Evolutionary conservation across 2,888 invertebrate species (phyloP), one percentile per base, ranked within the genome.

Genomic region (Nomada lathburiana): DNA sequence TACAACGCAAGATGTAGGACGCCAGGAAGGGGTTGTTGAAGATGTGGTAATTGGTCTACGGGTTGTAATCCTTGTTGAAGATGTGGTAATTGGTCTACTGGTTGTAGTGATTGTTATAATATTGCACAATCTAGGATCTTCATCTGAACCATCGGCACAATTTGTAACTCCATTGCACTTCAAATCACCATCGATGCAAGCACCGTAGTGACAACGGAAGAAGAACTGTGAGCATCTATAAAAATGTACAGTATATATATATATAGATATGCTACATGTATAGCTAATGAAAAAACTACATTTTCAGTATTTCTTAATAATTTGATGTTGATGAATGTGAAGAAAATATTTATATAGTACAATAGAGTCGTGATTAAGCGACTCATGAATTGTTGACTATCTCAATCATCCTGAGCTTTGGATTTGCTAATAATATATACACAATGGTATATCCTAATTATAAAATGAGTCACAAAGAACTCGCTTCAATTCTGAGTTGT

Each of bases 81-180:
- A 2, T 18, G 18, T 20, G 16, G 29, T 13, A 52, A 68, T 42
- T 36, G 73, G 55, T 36, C 11, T 26, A 26, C 3, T 0, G 26
- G 76, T 47, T 63, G 9, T 20, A 23, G 20, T n/a, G 10, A 73
- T 29, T 47, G 53, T 23, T 9, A 18, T 42, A 47, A 16, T 57
- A 9, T 3, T 7, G 55, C 93, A 93, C 11, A 88, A 36, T 16
- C 20, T 36, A 16, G 82, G 80, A 85, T 90, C 88, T 76, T 94
- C 94, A 80, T 94, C 94, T 0, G 94, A 94, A n/a, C 92, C 91
- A 86, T 94, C 94, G 0, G 85, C 92, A 73, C 94, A 94, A 80
- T 94, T 88, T 13, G 23, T 26, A n/a, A 83, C 76, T 0, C 92
- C 92, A 79, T 94, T 90, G 83, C 94, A 94, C 60, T 86, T 90